Base-by-base conservation (phyloP, 2,888 invertebrate genomes). In the Megastigmus dorsalis region DNA sequence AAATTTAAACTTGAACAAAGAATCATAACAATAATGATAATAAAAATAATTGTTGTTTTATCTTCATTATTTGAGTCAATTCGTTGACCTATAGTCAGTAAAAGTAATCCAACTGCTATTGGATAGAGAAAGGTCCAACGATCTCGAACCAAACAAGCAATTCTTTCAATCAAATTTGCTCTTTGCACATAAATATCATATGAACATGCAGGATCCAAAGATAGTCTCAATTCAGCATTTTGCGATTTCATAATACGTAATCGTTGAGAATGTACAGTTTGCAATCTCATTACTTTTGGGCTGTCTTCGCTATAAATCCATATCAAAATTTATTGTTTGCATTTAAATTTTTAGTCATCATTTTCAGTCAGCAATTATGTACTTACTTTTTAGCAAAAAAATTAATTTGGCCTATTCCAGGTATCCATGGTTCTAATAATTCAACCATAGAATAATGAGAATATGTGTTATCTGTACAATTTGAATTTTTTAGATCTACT, bases 141-240 rank as follows among this genome's bases (percentile, higher is more conserved):
- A 79, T 87, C 85, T 65, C 85, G 80, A 30, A 85, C 82, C 30
- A 82, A 75, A 74, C 82, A 79, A 62, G 82, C 75, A 87, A 79
- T 77, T 85, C 88, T 36, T 83, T 84, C 79, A 88, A 83, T n/a
- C 79, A 76, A 7, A 88, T 89, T 70, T 84, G 80, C 50, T 85
- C 85, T 80, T 89, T 90, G 86, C n/a, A 87, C 75, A 26, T 78
- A 79, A 59, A 88, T 80, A 57, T 89, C 90, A 83, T 93, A 95
- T n/a, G 90, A 90, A 83, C 95, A 95, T 45, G 90, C 89, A 4
- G 95, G 93, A 84, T 95, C 94, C 79, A 95, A 88, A 62, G 92
- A 90, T 18, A 95, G 81, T 60, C 90, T 91, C 3, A 95, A 85
- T 79, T 88, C 89, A 0, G 92, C 90, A 0, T 89, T 86, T 50